Evolutionary conservation across 1,140 invertebrate species (phyloP).

Genomic region (Lepidurus packardi): DNA sequence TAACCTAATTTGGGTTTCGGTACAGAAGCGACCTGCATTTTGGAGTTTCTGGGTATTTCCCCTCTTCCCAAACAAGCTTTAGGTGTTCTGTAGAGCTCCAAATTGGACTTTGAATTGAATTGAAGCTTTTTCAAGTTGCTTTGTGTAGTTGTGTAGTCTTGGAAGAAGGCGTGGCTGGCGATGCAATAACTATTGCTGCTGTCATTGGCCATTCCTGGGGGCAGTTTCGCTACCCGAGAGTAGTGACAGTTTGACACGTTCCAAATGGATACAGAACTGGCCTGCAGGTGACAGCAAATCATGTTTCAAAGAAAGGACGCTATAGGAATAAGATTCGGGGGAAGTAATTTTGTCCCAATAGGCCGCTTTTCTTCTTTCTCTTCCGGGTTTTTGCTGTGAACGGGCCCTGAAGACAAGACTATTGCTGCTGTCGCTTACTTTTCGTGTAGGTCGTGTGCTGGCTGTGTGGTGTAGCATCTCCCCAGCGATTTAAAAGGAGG

Average conservation of each 20-base stretch:
- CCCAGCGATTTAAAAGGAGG: not conserved
- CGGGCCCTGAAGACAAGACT: not conserved
- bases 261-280: not conserved
- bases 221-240: not conserved
- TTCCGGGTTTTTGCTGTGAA: not conserved
- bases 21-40: too few species aligned
- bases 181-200: too few species aligned
- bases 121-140: too few species aligned
- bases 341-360: not conserved
- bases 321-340: not conserved
- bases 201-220: not conserved
- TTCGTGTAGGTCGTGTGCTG: conserved; percentile 5
- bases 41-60: too few species aligned
- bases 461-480: conserved; percentile 4
- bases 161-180: too few species aligned
- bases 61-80: too few species aligned
- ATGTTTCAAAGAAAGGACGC: not conserved
- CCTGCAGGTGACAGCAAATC: not conserved
- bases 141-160: not conserved
- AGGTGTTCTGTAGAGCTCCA: too few species aligned
- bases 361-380: conserved; percentile 3
- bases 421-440: conserved; percentile 15
- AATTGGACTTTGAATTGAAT: too few species aligned
- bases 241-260: not conserved
- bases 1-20: too few species aligned